A percentile compares a stretch with the other conserved stretches of the same genome.
These are phyloP conservation scores for Malurus melanocephalus DNA, from an alignment of 2,113 vertebrate species.

Conservation along the genomic window DNA sequence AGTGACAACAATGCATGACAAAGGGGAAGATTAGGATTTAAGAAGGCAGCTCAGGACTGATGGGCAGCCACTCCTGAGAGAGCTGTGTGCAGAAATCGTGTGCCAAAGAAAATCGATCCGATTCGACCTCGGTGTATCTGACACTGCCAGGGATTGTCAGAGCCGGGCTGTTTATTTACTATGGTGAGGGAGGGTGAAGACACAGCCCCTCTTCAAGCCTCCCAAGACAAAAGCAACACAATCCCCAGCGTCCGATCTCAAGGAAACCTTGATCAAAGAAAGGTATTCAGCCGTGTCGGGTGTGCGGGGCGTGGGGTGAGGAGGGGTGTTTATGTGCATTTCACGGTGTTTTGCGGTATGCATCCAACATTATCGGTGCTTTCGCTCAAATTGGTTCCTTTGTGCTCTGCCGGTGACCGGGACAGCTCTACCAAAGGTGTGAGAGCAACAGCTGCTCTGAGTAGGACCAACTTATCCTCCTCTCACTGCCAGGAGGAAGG, in stretches of 20 bases:
- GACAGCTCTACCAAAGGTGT: not conserved
- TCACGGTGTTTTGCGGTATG: not conserved
- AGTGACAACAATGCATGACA: not conserved
- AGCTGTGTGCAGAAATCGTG: not conserved
- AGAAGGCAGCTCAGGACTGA: not conserved
- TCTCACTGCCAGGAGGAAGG: not conserved
- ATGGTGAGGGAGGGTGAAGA: not conserved
- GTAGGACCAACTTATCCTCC: not conserved
- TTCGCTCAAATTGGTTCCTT: not conserved
- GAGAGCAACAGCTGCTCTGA: not conserved
- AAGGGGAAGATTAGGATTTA: not conserved
- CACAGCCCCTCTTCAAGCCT: not conserved
- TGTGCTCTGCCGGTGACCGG: not conserved
- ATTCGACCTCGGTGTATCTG: not conserved
- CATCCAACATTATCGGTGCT: not conserved
- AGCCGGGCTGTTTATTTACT: not conserved
- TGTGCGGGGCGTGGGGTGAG: too few relatives aligned
- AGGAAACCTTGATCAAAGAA: conserved; percentile 13
- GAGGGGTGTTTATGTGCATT: not conserved
- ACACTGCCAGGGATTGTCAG: not conserved
- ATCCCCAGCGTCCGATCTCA: not conserved
- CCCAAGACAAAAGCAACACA: not conserved
- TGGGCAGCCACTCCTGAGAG: not conserved
- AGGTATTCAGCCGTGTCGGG: not conserved
- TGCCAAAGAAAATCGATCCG: not conserved